Evolutionary conservation across 2,888 invertebrate genomes (phyloP).

Genomic region (Ichneumon xanthorius): DNA sequence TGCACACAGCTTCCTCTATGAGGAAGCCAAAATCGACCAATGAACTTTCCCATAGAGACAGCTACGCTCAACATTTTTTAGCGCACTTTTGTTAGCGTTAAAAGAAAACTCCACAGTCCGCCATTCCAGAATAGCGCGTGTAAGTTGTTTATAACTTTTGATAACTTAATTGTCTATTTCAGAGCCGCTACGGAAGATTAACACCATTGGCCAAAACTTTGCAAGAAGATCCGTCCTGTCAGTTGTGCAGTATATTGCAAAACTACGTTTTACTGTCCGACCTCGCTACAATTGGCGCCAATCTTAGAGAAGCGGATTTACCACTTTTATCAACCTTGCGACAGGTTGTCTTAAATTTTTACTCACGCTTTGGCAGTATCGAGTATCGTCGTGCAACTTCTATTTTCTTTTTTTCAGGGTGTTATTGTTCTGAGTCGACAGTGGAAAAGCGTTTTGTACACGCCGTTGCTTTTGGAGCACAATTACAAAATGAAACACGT

Average conservation of each 20-base stretch:
- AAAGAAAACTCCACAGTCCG: neutral
- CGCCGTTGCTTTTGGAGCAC: conserved; percentile 95
- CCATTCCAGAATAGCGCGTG: neutral
- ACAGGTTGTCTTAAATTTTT: conserved; percentile 87
- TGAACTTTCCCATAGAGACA: too few relatives aligned
- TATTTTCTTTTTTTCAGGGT: conserved; percentile 87
- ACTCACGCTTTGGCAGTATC: neutral
- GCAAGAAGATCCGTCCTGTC: conserved; percentile 98
- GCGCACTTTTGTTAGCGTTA: neutral
- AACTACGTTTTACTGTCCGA: conserved; percentile 93
- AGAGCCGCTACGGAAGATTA: conserved; percentile 96
- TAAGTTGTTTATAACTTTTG: conserved; percentile 13
- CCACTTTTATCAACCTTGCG: conserved; percentile 95
- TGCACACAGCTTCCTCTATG: conserved; percentile 48
- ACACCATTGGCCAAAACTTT: conserved; percentile 95
- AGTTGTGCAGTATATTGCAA: conserved; percentile 95
- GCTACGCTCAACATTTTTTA: neutral
- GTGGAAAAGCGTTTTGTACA: conserved; percentile 98
- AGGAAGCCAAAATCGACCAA: neutral
- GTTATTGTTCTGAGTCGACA: conserved; percentile 98
- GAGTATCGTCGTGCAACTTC: neutral
- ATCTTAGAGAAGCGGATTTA: conserved; percentile 93
- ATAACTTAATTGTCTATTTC: conserved; percentile 64
- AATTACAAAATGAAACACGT: conserved; percentile 94
- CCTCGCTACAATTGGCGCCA: conserved; percentile 92